These are phyloP conservation scores for Hedychridium roseum DNA, from an alignment of 2,888 invertebrate species.

Conservation along the genomic window DNA sequence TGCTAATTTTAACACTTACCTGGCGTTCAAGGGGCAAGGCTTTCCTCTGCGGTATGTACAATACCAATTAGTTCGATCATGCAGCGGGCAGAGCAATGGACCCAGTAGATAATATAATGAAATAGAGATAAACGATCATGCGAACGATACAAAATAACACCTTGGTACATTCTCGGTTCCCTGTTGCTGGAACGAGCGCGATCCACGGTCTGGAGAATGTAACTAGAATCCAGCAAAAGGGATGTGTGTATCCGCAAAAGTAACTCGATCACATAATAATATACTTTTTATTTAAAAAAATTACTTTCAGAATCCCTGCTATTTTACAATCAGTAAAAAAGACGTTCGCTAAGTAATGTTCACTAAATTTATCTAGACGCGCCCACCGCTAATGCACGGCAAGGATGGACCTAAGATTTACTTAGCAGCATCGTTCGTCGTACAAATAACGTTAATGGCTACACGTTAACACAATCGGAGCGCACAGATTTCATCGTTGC, in stretches of 20 bases:
- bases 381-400: conserved; percentile 37
- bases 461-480: conserved; percentile 17
- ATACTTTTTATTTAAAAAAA: conserved; percentile 36
- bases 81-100: conserved; percentile 59
- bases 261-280: conserved; percentile 22
- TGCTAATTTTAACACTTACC: conserved; percentile 52
- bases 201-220: conserved; percentile 10
- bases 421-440: conserved; percentile 44
- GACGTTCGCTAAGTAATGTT: conserved; percentile 49
- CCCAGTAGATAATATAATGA: conserved; percentile 53
- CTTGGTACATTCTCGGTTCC: conserved; percentile 25
- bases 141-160: conserved; percentile 43
- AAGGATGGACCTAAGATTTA: conserved; percentile 39
- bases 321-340: conserved; percentile 56
- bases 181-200: conserved; percentile 29
- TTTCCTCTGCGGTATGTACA: conserved; percentile 41
- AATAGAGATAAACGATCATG: conserved; percentile 50
- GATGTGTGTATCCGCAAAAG: conserved; percentile 21
- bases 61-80: conserved; percentile 57
- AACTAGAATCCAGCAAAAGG: conserved; percentile 28
- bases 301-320: conserved; percentile 44
- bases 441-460: conserved; percentile 42
- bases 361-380: conserved; percentile 47
- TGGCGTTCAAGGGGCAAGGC: conserved; percentile 22
- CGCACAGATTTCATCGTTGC: neutral